A percentile compares a stretch with the other conserved stretches of the same genome.
phyloP scores from a whole-genome alignment of 1,140 invertebrate genomes.

The Chelonus insularis region DNA sequence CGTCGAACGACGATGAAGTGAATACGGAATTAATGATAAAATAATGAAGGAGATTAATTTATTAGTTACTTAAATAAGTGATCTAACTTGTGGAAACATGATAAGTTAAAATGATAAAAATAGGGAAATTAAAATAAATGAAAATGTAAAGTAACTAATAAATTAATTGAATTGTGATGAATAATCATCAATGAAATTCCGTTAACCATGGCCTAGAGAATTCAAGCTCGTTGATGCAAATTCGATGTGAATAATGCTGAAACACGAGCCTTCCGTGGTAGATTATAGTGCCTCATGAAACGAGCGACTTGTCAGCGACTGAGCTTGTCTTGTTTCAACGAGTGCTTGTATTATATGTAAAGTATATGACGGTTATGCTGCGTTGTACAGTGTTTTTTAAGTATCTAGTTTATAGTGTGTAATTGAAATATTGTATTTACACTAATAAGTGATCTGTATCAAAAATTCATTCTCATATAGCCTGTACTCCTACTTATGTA shows the following conservation, averaged over 20 bases:
- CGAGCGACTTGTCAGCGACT: constrained; percentile 30
- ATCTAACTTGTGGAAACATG: no score
- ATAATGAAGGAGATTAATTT: no score
- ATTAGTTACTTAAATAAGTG: no score
- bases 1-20: no score
- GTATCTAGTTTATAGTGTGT: constrained; percentile 61
- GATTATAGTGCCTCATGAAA: constrained; percentile 28
- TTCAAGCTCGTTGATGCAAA: constrained; percentile 24
- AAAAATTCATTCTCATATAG: constrained; percentile 61
- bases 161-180: constrained; percentile 11
- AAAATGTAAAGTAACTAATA: background rate
- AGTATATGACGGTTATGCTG: constrained; percentile 57
- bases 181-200: background rate
- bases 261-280: constrained; percentile 2
- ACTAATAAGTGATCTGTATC: constrained; percentile 60
- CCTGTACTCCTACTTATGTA: constrained; percentile 60
- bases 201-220: constrained; percentile 26
- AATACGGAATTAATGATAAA: no score
- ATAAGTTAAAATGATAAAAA: no score
- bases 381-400: constrained; percentile 63
- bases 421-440: constrained; percentile 61
- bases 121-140: background rate
- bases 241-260: constrained; percentile 27
- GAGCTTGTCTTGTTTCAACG: constrained; percentile 45
- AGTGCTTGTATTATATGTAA: constrained; percentile 61